Base-by-base conservation (phyloP, 2,888 invertebrate species). In the Acanthosepion lycidas region DNA sequence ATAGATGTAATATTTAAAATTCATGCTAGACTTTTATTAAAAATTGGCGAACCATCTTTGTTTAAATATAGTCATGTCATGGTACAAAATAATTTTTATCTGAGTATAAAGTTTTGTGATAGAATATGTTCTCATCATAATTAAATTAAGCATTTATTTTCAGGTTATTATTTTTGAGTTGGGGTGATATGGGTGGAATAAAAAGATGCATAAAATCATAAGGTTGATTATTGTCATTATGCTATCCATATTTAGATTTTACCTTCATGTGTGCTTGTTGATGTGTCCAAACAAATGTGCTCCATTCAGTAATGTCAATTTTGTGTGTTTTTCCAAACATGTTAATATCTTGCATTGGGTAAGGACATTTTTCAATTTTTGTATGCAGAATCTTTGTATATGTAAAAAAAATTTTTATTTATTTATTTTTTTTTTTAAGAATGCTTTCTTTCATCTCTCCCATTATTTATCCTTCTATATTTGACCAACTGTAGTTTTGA, bases 341-440 rank as follows among this genome's bases (percentile, higher is more conserved):
- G 78, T 78, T 78, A 78, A 78, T 78, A 59, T 59, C 23, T 59
- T 59, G 78, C n/a, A 78, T 78, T 78, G n/a, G 78, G 78, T 78
- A 78, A 78, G n/a, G n/a, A 78, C 18, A n/a, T 78, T 78, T 78
- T 78, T 78, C 78, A 78, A 78, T 78, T 78, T 42, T 78, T 78
- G n/a, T 78, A 78, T 78, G 78, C 78, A 78, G 78, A 78, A 78
- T 78, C 78, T 78, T 78, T 78, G 78, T 78, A 78, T 78, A 78
- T 78, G n/a, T 78, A n/a, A 78, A 64, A 6, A 20, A 64, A 51
- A 33, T 1, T 33, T 42, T 42, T 42, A 2, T 55, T 55, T 55
- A 28, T 78, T 64, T 6, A 23, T n/a, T 78, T 78, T 78, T 78
- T 78, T 15, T 78, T 78, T n/a, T 15, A 78, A 78, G 78, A 78